Evolutionary conservation across 2,797 vertebrate genomes (phyloP), one percentile per base, ranked within the genome.

Genomic region (Rhynchotus rufescens): DNA sequence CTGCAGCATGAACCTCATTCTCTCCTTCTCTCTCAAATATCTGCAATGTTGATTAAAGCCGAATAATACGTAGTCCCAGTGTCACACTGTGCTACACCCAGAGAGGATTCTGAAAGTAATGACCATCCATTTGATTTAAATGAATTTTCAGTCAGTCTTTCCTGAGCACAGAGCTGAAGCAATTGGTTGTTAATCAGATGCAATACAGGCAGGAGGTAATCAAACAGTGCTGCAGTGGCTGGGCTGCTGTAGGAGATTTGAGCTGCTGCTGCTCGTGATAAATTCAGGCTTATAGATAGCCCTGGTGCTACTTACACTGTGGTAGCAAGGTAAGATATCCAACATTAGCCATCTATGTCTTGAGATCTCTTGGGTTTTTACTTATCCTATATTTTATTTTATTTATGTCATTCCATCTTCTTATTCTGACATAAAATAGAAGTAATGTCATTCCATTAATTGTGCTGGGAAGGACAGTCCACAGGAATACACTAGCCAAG

Each of bases 21-120:
- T 44, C 40, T 40, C 51, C 25, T 87, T 47, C 32, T 44, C 8
- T 76, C 72, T 85, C 67, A 76, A 30, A 78, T 40, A 67, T n/a
- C 7, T 3, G 26, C 36, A 65, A 12, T 12, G 42, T 73, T 91
- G 86, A 91, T 78, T 93, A 90, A 92, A 93, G 69, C 21, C 36
- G 79, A 90, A 83, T 73, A 84, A 78, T 90, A 65, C 8, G 1
- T 84, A 68, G 71, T n/a, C 75, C 28, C 36, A 45, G 60, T 0
- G 0, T 78, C 75, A 59, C 4, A 2, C 73, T 88, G 38, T 5
- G 4, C 52, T 91, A 57, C 73, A 34, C 26, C 0, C 6, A 65
- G 17, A 75, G 44, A 93, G 36, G 40, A 57, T 36, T 64, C 75
- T 28, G 44, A 62, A 56, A 87, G 34, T 81, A 91, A 92, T 22